Conservation (phyloP, 2,113 vertebrate genomes). For the Tringa solitaria region DNA sequence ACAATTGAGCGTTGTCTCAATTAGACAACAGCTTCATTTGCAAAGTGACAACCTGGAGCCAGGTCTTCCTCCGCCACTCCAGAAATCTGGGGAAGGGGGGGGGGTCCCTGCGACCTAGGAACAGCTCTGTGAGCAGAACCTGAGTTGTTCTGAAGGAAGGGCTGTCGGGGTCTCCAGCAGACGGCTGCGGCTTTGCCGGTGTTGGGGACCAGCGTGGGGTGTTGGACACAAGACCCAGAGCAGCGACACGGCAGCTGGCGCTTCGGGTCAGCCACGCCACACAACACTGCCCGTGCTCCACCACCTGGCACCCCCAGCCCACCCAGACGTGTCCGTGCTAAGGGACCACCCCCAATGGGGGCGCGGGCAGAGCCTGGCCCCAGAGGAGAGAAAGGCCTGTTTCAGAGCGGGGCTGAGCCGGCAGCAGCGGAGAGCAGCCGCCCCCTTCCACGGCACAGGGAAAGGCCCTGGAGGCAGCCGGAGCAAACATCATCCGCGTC, state of each 20-base stretch:
- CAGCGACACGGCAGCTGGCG: neutral
- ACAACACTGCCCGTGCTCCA: neutral
- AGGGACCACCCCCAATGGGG: neutral
- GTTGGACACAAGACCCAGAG: neutral
- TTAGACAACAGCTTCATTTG: neutral
- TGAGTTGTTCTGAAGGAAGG: neutral
- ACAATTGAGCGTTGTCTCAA: neutral
- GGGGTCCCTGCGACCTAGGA: neutral
- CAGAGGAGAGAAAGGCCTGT: neutral
- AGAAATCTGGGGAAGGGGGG: neutral
- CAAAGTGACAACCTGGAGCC: neutral
- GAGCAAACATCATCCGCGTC: neutral
- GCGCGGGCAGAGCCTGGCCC: neutral
- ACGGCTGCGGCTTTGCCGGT: neutral
- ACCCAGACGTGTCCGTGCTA: rapidly evolving
- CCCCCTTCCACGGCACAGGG: neutral
- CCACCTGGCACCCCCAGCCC: rapidly evolving
- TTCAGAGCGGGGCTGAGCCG: neutral
- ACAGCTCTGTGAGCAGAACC: neutral
- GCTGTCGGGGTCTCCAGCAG: neutral
- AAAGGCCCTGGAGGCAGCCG: neutral
- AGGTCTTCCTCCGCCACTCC: neutral
- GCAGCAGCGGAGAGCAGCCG: neutral
- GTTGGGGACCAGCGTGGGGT: neutral
- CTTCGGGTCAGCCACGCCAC: neutral